These are phyloP conservation scores for Chalcis sispes DNA, from an alignment of 2,888 invertebrate species.

Conservation along the genomic window DNA sequence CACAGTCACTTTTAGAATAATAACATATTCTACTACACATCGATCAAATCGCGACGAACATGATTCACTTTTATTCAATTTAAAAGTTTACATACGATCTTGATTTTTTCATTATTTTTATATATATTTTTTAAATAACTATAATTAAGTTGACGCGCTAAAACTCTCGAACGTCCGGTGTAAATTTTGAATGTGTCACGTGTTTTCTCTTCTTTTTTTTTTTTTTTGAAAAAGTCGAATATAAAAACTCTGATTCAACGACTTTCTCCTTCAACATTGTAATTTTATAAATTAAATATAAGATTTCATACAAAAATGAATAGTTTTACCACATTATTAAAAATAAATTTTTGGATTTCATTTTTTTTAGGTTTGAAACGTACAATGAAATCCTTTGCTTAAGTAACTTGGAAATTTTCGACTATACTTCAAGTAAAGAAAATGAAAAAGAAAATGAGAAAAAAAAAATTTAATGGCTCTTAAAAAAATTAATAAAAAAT, in stretches of 20 bases:
- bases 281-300: not conserved
- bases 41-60: slow-evolving; percentile 54
- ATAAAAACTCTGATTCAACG: slow-evolving; percentile 1
- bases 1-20: slow-evolving; percentile 59
- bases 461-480: slow-evolving; percentile 15
- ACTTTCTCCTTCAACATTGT: not conserved
- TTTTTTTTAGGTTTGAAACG: not conserved
- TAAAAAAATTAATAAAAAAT: slow-evolving; percentile 18
- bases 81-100: slow-evolving; percentile 44
- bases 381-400: slow-evolving; percentile 8
- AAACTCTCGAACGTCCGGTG: slow-evolving; percentile 34
- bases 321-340: not conserved
- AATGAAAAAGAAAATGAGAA: not conserved
- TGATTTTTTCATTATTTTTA: slow-evolving; percentile 37
- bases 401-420: slow-evolving; percentile 4
- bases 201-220: no score
- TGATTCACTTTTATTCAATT: slow-evolving; percentile 40
- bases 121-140: slow-evolving; percentile 34
- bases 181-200: slow-evolving; percentile 31
- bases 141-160: slow-evolving; percentile 43
- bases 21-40: slow-evolving; percentile 57
- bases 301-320: slow-evolving; percentile 9
- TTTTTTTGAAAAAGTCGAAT: slow-evolving; percentile 38
- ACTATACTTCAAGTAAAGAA: not conserved
- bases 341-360: slow-evolving; percentile 1